Evolutionary conservation across 2,797 vertebrate species (phyloP), one percentile per base, ranked within the genome.

Genomic region (Todus mexicanus): DNA sequence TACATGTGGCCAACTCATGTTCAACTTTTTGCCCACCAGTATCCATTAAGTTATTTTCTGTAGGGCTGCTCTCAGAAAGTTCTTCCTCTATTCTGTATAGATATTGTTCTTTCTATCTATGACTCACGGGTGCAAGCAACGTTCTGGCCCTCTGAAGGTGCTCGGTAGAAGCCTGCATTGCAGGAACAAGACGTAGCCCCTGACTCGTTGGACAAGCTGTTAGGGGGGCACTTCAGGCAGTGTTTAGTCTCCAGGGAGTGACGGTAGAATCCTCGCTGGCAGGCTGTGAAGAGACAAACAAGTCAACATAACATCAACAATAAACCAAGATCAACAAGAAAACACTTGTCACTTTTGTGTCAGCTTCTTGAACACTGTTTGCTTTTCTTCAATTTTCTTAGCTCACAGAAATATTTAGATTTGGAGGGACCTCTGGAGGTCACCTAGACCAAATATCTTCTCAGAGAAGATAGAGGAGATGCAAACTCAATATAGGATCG

Each of bases 41-140:
- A 84, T 25, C n/a, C 65, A 61, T 15, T 12, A 71, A n/a, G 7
- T 19, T 77, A 37, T n/a, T 73, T 15, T 71, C 35, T 61, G 27
- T 21, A 43, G 40, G 54, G 48, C 66, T 85, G 31, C 10, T 61
- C 40, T 90, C 50, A 64, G 0, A 15, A 77, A 85, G 16, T 64
- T 72, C 23, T 78, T 33, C 29, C 45, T 38, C 10, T 26, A 38
- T 11, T 13, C 50, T 31, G 25, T 26, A 22, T 1, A 71, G 40
- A 51, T 33, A 61, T 1, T 43, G 23, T 27, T 73, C 27, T 31
- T 64, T 74, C 63, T 42, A 25, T 9, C 23, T 48, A 15, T 3
- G 18, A 98, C 97, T 98, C 96, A 98, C 98, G 97, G 19, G 97
- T 97, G 74, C 98, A 98, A 18, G 97, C 96, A n/a, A 90, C 12